Percentiles rank a stretch among this genome's conserved stretches.
These are phyloP conservation scores for Scaptomyza cyrtandrae DNA, from an alignment of 2,888 invertebrate genomes.

Conservation along the genomic window DNA sequence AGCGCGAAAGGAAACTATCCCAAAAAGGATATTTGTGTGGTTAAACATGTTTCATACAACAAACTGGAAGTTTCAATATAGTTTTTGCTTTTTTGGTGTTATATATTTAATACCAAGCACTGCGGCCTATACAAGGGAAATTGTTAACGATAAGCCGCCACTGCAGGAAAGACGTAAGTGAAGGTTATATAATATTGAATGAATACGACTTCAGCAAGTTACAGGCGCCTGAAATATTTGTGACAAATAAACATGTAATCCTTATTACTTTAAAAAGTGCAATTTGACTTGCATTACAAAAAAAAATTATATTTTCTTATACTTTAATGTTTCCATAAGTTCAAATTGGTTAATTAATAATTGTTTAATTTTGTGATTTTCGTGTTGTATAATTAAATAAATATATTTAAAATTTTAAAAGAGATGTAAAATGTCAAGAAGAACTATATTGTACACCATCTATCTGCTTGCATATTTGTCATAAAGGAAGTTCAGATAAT, in stretches of 20 bases:
- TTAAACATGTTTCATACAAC: slow-evolving; percentile 46
- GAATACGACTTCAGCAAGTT: background rate
- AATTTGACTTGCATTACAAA: too few relatives aligned
- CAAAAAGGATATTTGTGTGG: slow-evolving; percentile 40
- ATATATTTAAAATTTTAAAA: too few relatives aligned
- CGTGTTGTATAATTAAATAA: too few relatives aligned
- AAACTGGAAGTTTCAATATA: slow-evolving; percentile 52
- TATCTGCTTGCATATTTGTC: slow-evolving; percentile 64
- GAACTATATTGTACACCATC: slow-evolving; percentile 61
- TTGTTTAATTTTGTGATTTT: too few relatives aligned
- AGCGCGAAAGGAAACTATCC: slow-evolving; percentile 11
- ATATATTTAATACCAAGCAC: slow-evolving; percentile 37
- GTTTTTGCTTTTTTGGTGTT: slow-evolving; percentile 29
- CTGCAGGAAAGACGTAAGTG: slow-evolving; percentile 85
- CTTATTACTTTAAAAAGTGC: background rate
- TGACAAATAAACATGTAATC: background rate
- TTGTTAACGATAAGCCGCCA: slow-evolving; percentile 83
- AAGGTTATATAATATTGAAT: background rate
- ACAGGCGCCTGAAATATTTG: background rate
- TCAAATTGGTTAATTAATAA: too few relatives aligned
- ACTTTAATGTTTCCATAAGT: too few relatives aligned
- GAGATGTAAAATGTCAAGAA: slow-evolving; percentile 55
- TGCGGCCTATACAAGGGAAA: slow-evolving; percentile 78
- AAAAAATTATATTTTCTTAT: too few relatives aligned
- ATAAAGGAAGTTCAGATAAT: slow-evolving; percentile 78